phyloP scores from a whole-genome alignment of 92 coral and sea anemone genomes.

The Parazoanthus swiftii region DNA sequence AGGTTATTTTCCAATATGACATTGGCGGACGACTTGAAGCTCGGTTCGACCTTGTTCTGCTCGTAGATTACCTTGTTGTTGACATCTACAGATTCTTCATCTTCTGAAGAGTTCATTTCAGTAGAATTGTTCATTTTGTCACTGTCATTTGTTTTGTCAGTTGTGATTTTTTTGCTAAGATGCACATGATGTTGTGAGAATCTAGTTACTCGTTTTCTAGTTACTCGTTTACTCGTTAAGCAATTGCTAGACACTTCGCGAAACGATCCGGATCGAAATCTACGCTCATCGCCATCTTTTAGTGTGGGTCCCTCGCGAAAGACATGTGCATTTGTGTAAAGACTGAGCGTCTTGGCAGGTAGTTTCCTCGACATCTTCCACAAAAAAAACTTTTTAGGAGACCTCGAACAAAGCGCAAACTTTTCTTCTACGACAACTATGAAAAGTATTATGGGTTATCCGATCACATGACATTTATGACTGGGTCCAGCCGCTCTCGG shows the following conservation, averaged over 20 bases:
- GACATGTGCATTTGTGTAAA: slow-evolving; percentile 7
- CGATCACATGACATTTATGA: slow-evolving; percentile 13
- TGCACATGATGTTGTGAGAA: slow-evolving; percentile 13
- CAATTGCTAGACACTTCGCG: too few species aligned
- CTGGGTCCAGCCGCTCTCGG: slow-evolving; percentile 17
- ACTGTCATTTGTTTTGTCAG: slow-evolving; percentile 41
- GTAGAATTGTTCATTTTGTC: slow-evolving; percentile 40
- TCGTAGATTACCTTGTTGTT: slow-evolving; percentile 25
- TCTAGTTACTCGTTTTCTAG: slow-evolving; percentile 13
- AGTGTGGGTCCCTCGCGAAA: slow-evolving; percentile 11
- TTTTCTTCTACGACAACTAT: slow-evolving; percentile 12
- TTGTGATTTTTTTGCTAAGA: slow-evolving; percentile 28
- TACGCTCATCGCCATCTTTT: slow-evolving; percentile 40
- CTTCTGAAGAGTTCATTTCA: slow-evolving; percentile 40
- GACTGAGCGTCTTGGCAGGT: slow-evolving; percentile 11
- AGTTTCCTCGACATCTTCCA: slow-evolving; percentile 8
- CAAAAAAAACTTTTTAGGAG: background rate
- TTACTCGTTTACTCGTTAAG: too few species aligned
- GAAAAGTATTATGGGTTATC: slow-evolving; percentile 12
- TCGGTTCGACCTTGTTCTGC: too few species aligned
- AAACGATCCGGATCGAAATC: slow-evolving; percentile 25
- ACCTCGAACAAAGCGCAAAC: slow-evolving; percentile 5
- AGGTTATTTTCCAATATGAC: too few species aligned
- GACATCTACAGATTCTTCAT: slow-evolving; percentile 36
- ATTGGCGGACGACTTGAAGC: too few species aligned